A percentile compares a stretch with the other conserved stretches of the same genome.
Evolutionary conservation across 2,888 invertebrate species (phyloP).

Genomic region (Agriopis marginaria): DNA sequence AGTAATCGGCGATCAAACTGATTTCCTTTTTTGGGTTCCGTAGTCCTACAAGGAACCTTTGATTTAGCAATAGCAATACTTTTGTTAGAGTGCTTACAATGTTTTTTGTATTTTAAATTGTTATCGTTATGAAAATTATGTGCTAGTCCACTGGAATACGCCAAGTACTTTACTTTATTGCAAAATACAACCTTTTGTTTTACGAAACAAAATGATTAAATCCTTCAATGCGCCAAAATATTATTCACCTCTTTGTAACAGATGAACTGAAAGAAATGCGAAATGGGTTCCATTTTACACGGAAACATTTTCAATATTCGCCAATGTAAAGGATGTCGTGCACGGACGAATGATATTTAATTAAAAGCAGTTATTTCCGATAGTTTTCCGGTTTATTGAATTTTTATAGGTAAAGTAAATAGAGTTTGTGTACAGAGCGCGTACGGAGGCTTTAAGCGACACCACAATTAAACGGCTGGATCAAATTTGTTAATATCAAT

Average conservation of each 20-base stretch:
- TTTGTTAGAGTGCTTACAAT: no score
- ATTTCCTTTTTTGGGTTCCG: no score
- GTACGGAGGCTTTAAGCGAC: slow-evolving; percentile 45
- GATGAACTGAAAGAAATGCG: slow-evolving; percentile 20
- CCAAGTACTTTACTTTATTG: background rate
- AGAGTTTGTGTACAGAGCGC: slow-evolving; percentile 67
- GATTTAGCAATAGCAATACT: no score
- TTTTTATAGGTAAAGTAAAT: slow-evolving; percentile 78
- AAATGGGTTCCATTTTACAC: slow-evolving; percentile 30
- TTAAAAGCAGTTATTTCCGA: slow-evolving; percentile 76
- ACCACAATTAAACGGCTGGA: slow-evolving; percentile 51
- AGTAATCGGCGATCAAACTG: no score
- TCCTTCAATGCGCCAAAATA: slow-evolving; percentile 15
- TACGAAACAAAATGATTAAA: slow-evolving; percentile 9
- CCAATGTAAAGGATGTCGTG: slow-evolving; percentile 31
- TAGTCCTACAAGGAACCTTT: no score
- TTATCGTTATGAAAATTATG: no score
- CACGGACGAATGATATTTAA: slow-evolving; percentile 65
- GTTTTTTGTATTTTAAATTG: no score
- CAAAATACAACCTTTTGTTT: slow-evolving; percentile 15
- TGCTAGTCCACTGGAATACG: background rate
- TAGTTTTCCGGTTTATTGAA: slow-evolving; percentile 79
- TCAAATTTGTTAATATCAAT: slow-evolving; percentile 49
- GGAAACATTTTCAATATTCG: slow-evolving; percentile 26
- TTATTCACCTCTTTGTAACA: slow-evolving; percentile 12